phyloP scores from a whole-genome alignment of 1,140 invertebrate species.

The Drosophila bocqueti region DNA sequence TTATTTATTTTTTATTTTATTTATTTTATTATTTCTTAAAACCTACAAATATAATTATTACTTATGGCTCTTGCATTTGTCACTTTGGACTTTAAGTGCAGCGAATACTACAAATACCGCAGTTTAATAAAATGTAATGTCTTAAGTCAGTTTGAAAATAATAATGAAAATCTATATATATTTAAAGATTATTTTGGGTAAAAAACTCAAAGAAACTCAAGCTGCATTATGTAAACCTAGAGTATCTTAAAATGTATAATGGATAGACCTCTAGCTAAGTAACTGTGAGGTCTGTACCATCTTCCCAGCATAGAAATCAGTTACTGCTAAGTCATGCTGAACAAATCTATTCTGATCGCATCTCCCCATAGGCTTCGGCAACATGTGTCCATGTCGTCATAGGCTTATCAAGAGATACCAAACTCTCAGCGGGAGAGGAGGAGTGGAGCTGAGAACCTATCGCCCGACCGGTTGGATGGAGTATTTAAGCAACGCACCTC shows the following conservation, averaged over 20 bases:
- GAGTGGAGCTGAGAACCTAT: neutral
- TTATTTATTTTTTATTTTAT: too few relatives aligned
- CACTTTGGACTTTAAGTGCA: neutral
- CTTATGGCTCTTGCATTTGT: neutral
- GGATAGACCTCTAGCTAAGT: too few relatives aligned
- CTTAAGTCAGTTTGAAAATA: too few relatives aligned
- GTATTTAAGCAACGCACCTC: slow-evolving; percentile 5
- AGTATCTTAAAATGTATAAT: too few relatives aligned
- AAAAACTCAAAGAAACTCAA: too few relatives aligned
- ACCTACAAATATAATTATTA: neutral
- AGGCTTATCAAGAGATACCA: slow-evolving; percentile 1
- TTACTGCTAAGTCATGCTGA: slow-evolving; percentile 8
- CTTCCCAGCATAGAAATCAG: neutral
- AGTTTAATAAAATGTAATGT: too few relatives aligned
- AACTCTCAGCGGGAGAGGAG: neutral
- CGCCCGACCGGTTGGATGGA: slow-evolving; percentile 12
- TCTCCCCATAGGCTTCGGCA: too few relatives aligned
- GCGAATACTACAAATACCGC: too few relatives aligned
- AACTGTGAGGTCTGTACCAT: neutral
- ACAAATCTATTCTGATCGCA: neutral
- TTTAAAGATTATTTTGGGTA: too few relatives aligned
- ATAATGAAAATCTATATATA: too few relatives aligned
- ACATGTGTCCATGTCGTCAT: neutral
- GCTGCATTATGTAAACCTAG: too few relatives aligned
- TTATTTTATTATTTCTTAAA: too few relatives aligned